Conservation (phyloP, 2,113 vertebrate genomes). For the Phyllostomus discolor region DNA sequence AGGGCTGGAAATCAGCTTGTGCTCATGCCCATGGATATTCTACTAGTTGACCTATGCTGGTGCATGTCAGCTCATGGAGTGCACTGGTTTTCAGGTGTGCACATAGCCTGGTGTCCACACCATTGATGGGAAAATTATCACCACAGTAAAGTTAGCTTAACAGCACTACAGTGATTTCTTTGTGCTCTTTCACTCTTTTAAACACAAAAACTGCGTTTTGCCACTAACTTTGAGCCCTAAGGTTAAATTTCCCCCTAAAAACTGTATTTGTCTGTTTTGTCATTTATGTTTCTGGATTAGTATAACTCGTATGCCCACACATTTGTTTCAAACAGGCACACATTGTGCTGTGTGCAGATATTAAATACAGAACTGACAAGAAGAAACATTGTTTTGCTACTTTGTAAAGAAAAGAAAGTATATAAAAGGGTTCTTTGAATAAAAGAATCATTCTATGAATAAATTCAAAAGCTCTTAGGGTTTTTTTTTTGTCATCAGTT, state of each 20-base stretch:
- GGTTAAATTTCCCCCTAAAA: slow-evolving; percentile 47
- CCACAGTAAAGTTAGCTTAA: background rate
- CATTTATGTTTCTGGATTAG: slow-evolving; percentile 36
- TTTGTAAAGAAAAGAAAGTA: slow-evolving; percentile 42
- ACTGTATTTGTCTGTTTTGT: background rate
- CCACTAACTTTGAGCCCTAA: slow-evolving; percentile 14
- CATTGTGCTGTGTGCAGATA: slow-evolving; percentile 54
- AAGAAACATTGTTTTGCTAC: background rate
- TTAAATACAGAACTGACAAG: slow-evolving; percentile 55
- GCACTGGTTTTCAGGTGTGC: background rate
- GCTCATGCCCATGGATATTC: background rate
- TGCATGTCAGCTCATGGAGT: background rate
- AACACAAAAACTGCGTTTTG: background rate
- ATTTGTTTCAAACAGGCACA: slow-evolving; percentile 55
- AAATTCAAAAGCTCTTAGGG: slow-evolving; percentile 38
- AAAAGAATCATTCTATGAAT: slow-evolving; percentile 47
- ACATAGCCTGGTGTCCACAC: background rate
- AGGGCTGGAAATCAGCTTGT: background rate
- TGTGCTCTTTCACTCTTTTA: background rate
- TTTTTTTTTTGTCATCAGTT: slow-evolving; percentile 46
- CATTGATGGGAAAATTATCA: background rate
- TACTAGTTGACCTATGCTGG: background rate
- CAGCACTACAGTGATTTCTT: background rate
- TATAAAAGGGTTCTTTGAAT: slow-evolving; percentile 53
- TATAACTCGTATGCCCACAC: slow-evolving; percentile 37